Conservation (phyloP, 2,888 invertebrate genomes). For the Pasiphila rectangulata region DNA sequence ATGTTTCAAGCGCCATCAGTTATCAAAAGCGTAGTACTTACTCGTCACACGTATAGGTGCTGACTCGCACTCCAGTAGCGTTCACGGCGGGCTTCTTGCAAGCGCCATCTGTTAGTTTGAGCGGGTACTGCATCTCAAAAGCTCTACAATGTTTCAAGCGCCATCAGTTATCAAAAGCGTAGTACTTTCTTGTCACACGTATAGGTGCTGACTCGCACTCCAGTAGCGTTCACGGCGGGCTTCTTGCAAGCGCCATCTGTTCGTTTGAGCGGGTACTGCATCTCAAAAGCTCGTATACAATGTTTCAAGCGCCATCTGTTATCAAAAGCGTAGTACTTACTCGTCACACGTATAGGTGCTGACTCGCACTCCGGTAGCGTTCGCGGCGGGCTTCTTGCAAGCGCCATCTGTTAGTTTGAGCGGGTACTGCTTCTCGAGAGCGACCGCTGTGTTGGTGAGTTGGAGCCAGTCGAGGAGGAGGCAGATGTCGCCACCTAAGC, state of each 20-base stretch:
- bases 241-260: conserved; percentile 67
- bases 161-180: conserved; percentile 54
- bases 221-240: conserved; percentile 55
- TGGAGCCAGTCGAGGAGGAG: conserved; percentile 87
- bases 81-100: no score
- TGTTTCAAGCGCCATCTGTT: conserved; percentile 63
- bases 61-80: no score
- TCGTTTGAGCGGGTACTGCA: conserved; percentile 83
- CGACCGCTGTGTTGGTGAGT: conserved; percentile 76
- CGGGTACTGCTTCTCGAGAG: conserved; percentile 83
- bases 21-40: conserved; percentile 71
- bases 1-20: no score
- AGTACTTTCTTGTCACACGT: conserved; percentile 84
- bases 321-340: conserved; percentile 68
- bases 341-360: conserved; percentile 83
- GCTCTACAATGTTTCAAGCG: no score
- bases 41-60: no score
- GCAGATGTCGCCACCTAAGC: conserved; percentile 90
- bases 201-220: conserved; percentile 76
- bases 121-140: no score
- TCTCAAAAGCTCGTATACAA: conserved; percentile 77
- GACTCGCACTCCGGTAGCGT: conserved; percentile 70
- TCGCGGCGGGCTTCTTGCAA: conserved; percentile 61
- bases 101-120: no score
- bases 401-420: conserved; percentile 70